Percentiles rank a stretch among this genome's conserved stretches.
Evolutionary conservation across 1,140 invertebrate species (phyloP).

Genomic region (Tetraneura akinire): DNA sequence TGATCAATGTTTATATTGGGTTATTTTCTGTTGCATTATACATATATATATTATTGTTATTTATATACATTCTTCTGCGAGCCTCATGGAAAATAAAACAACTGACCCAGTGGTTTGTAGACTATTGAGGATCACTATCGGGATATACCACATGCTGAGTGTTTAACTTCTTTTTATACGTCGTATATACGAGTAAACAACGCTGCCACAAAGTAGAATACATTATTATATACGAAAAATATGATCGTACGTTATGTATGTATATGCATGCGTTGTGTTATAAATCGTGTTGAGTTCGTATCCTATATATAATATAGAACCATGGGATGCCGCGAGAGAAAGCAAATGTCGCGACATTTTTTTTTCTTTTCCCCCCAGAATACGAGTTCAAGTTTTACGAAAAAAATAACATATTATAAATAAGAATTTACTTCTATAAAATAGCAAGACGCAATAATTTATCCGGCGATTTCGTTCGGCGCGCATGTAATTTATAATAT

Average conservation of each 20-base stretch:
- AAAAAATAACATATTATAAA: slow-evolving; percentile 7
- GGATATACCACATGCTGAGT: slow-evolving; percentile 36
- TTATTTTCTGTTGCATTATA: background rate
- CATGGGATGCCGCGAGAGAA: slow-evolving; percentile 9
- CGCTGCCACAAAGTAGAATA: slow-evolving; percentile 27
- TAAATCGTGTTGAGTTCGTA: slow-evolving; percentile 15
- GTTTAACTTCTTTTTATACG: slow-evolving; percentile 3
- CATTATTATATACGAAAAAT: slow-evolving; percentile 25
- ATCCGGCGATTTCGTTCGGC: no score
- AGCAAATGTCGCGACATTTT: slow-evolving; percentile 30
- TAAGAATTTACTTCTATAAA: no score
- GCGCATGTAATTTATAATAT: no score
- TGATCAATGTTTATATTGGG: slow-evolving; percentile 9
- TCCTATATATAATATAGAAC: no score
- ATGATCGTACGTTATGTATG: slow-evolving; percentile 17
- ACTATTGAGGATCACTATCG: slow-evolving; percentile 26
- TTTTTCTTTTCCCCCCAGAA: no score
- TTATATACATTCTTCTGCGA: slow-evolving; percentile 11
- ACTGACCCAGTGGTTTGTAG: slow-evolving; percentile 38
- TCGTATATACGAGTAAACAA: slow-evolving; percentile 18
- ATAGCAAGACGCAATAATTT: no score
- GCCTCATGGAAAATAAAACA: background rate
- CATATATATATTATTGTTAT: background rate
- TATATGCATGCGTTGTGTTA: background rate
- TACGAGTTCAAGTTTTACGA: background rate